Evolutionary conservation across 2,113 vertebrate genomes (phyloP).

Genomic region (Excalfactoria chinensis): DNA sequence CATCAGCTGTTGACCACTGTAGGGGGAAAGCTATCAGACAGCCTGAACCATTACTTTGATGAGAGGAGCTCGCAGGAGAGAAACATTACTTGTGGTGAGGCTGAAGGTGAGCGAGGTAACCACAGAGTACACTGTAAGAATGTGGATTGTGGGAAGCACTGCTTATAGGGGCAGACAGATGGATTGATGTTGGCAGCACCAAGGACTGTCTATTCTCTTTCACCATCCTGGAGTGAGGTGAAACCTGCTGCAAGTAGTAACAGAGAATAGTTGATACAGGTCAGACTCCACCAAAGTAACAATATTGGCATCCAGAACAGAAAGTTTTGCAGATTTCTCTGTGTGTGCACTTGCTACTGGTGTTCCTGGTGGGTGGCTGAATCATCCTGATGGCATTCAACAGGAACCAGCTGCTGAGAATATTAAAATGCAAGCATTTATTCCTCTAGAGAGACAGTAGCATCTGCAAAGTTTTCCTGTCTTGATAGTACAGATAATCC

Average conservation of each 20-base stretch:
- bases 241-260: conserved; percentile 59
- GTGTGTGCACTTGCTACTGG: conserved; percentile 80
- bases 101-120: conserved; percentile 44
- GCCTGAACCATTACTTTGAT: not conserved
- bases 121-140: conserved; percentile 25
- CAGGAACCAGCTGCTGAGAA: conserved; percentile 88
- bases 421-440: conserved; percentile 87
- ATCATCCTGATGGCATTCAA: conserved; percentile 89
- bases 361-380: conserved; percentile 87
- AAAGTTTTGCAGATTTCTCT: conserved; percentile 80
- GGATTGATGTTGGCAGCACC: conserved; percentile 18
- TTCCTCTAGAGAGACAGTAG: conserved; percentile 88
- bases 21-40: conserved; percentile 15
- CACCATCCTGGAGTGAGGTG: conserved; percentile 10
- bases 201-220: conserved; percentile 8
- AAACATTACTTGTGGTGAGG: not conserved
- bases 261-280: conserved; percentile 52
- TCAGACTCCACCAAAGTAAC: conserved; percentile 60
- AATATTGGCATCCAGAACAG: conserved; percentile 65
- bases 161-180: not conserved
- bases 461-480: conserved; percentile 87
- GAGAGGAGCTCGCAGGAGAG: not conserved
- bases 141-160: conserved; percentile 35
- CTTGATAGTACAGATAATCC: conserved; percentile 85
- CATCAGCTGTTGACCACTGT: not conserved